A percentile compares a stretch with the other conserved stretches of the same genome.
Evolutionary conservation across 2,888 invertebrate genomes (phyloP).

Genomic region (Phalera bucephala): DNA sequence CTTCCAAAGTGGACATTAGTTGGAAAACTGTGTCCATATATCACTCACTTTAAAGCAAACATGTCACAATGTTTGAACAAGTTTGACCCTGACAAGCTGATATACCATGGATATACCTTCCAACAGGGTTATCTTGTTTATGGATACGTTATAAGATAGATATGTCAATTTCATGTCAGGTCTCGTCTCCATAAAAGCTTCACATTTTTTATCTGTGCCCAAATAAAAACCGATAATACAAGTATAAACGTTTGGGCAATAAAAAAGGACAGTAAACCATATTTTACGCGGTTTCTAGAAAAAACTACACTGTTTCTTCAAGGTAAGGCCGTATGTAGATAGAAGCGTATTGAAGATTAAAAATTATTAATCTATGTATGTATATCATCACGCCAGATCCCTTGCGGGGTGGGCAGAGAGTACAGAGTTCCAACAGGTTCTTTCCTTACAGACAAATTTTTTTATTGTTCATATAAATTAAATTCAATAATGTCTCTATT

Average conservation of each 20-base stretch:
- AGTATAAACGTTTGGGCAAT: neutral
- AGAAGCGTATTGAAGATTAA: too few relatives aligned
- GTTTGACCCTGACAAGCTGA: constrained; percentile 5
- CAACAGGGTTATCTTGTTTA: constrained; percentile 20
- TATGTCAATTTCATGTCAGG: neutral
- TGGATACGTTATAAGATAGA: neutral
- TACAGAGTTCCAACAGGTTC: too few relatives aligned
- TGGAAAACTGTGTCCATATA: constrained; percentile 31
- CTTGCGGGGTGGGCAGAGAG: too few relatives aligned
- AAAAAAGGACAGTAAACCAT: neutral
- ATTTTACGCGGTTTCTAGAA: neutral
- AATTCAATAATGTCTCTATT: too few relatives aligned
- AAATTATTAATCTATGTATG: too few relatives aligned
- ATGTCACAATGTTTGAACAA: constrained; percentile 26
- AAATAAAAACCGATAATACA: neutral
- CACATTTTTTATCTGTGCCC: neutral
- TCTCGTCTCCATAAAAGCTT: neutral
- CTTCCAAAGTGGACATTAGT: constrained; percentile 11
- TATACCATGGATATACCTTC: constrained; percentile 6
- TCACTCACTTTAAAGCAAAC: constrained; percentile 34
- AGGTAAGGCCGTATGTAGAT: too few relatives aligned
- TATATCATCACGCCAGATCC: too few relatives aligned
- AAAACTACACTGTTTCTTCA: too few relatives aligned
- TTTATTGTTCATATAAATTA: too few relatives aligned
- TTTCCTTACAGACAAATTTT: too few relatives aligned